phyloP scores from a whole-genome alignment of 2,888 invertebrate species.

The Cosmia trapezina region DNA sequence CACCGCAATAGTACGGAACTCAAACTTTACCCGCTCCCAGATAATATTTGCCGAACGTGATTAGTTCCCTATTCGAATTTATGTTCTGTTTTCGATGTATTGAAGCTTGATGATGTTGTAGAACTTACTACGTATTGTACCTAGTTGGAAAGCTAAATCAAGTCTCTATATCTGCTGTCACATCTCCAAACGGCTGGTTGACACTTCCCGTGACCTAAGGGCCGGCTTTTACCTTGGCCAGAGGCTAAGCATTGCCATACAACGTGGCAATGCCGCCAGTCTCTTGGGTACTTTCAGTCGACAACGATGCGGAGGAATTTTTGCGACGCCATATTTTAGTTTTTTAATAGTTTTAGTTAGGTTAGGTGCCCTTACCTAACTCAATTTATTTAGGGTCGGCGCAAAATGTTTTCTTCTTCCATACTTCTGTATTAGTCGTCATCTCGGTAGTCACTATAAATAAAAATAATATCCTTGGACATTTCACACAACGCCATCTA shows the following conservation, averaged over 20 bases:
- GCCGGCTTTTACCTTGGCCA: too few relatives aligned
- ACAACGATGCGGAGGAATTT: too few relatives aligned
- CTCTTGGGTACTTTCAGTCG: too few relatives aligned
- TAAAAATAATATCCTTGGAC: too few relatives aligned
- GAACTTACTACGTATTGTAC: not conserved
- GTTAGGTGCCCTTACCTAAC: not conserved
- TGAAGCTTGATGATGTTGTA: conserved; percentile 2
- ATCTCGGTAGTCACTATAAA: not conserved
- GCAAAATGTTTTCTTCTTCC: not conserved
- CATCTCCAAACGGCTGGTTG: too few relatives aligned
- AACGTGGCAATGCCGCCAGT: too few relatives aligned
- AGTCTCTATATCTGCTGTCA: not conserved
- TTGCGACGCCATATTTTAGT: too few relatives aligned
- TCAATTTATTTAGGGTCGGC: not conserved
- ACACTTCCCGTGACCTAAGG: too few relatives aligned
- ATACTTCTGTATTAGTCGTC: not conserved
- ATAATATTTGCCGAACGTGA: conserved; percentile 62
- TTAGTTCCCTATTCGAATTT: conserved; percentile 38
- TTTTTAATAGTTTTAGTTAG: too few relatives aligned
- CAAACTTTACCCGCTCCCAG: conserved; percentile 24
- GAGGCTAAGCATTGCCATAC: too few relatives aligned
- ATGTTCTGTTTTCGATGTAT: conserved; percentile 2
- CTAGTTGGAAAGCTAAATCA: not conserved
- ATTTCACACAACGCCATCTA: too few relatives aligned
- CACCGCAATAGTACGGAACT: conserved; percentile 41